phyloP scores from a whole-genome alignment of 2,888 invertebrate genomes.

The Malacosoma neustria region DNA sequence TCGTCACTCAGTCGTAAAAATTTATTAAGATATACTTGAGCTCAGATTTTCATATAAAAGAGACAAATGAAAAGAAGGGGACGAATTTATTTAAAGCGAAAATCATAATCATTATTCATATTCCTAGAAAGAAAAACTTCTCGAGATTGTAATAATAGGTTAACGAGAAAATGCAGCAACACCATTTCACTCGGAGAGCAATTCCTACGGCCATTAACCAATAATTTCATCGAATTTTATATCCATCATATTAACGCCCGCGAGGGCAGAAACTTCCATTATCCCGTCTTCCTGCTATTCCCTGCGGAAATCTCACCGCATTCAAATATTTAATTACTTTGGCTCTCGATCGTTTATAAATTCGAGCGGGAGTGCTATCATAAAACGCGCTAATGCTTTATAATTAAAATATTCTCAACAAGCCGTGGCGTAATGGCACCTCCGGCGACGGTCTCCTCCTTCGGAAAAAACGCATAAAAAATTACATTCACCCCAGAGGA shows the following conservation, averaged over 20 bases:
- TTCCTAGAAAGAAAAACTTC: constrained; percentile 3
- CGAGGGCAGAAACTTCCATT: constrained; percentile 52
- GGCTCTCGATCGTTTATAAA: constrained; percentile 72
- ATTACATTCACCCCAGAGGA: constrained; percentile 76
- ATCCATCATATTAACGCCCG: constrained; percentile 65
- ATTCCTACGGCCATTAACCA: constrained; percentile 64
- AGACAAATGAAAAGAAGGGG: neutral
- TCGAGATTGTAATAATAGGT: constrained; percentile 3
- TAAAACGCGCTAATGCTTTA: constrained; percentile 75
- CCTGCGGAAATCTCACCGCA: constrained; percentile 71
- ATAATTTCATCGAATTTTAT: constrained; percentile 71
- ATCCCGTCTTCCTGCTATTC: constrained; percentile 47
- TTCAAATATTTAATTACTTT: constrained; percentile 75
- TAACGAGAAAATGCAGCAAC: constrained; percentile 36
- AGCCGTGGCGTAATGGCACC: constrained; percentile 76
- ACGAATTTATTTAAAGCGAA: constrained; percentile 2
- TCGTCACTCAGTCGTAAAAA: too few species aligned
- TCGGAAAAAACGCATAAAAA: constrained; percentile 74
- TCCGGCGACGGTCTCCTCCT: constrained; percentile 67
- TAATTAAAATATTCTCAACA: constrained; percentile 77
- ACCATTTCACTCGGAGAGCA: constrained; percentile 40
- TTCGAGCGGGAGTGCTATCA: constrained; percentile 69
- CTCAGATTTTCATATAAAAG: neutral
- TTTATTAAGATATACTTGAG: neutral
- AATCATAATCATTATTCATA: neutral